These are phyloP conservation scores for Mamestra brassicae DNA, from an alignment of 2,888 invertebrate species.

Conservation along the genomic window DNA sequence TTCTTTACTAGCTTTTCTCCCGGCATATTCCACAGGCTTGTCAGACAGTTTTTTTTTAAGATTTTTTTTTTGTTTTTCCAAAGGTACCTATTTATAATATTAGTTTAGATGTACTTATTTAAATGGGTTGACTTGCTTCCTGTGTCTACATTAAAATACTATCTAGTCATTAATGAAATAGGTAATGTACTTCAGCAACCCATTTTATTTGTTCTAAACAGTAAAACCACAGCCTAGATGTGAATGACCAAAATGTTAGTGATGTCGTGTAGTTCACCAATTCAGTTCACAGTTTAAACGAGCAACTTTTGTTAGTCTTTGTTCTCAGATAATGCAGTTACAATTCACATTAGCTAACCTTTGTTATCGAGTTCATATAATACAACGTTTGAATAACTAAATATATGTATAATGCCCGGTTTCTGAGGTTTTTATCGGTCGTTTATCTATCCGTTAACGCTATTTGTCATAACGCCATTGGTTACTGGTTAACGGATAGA, in stretches of 20 bases:
- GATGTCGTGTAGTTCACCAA: slow-evolving; percentile 16
- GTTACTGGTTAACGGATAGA: too few species aligned
- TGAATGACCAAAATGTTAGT: slow-evolving; percentile 11
- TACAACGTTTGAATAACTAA: neutral
- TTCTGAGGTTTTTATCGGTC: too few species aligned
- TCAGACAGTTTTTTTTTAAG: too few species aligned
- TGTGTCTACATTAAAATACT: neutral
- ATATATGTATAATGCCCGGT: too few species aligned
- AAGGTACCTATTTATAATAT: neutral
- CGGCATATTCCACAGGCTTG: too few species aligned
- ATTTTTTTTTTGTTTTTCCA: too few species aligned
- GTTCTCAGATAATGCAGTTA: slow-evolving; percentile 11
- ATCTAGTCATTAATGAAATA: neutral
- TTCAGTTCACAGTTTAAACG: slow-evolving; percentile 12
- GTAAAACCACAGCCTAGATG: slow-evolving; percentile 3
- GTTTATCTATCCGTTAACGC: too few species aligned
- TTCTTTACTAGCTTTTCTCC: neutral
- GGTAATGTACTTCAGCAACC: neutral
- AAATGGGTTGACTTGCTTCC: neutral
- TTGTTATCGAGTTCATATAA: neutral
- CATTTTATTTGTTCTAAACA: neutral
- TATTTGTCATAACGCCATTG: too few species aligned
- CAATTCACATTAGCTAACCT: slow-evolving; percentile 1
- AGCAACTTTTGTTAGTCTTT: slow-evolving; percentile 19
- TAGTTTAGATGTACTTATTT: neutral